phyloP scores from a whole-genome alignment of 1,140 invertebrate genomes.

The Heterodera carotae region DNA sequence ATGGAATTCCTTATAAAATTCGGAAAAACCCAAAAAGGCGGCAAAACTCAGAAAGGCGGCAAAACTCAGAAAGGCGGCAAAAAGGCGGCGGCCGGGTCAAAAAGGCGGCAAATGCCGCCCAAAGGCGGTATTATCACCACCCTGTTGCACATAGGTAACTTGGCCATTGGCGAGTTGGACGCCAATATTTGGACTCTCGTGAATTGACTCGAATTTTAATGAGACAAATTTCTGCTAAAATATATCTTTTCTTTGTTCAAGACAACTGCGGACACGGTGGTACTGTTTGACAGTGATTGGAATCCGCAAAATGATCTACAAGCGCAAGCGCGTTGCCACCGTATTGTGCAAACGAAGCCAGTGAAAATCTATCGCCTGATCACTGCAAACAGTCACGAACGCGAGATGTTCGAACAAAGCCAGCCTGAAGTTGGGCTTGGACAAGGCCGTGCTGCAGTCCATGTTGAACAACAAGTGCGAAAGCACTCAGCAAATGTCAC shows the following conservation, averaged over 20 bases:
- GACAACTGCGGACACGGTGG: constrained; percentile 98
- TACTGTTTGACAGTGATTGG: constrained; percentile 99
- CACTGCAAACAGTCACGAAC: constrained; percentile 95
- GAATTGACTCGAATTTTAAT: no score
- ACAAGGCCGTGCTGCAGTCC: constrained; percentile 97
- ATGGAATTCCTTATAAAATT: no score
- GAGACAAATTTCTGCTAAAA: no score
- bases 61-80: no score
- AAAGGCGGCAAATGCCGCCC: no score
- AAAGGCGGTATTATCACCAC: no score
- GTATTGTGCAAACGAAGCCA: constrained; percentile 98
- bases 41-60: no score
- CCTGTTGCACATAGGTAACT: no score
- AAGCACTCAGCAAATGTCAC: constrained; percentile 21
- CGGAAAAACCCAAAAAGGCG: no score
- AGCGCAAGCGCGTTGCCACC: constrained; percentile 86
- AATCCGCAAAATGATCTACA: constrained; percentile 64
- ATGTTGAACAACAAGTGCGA: constrained; percentile 71
- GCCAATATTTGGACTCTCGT: no score
- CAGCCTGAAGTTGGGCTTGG: constrained; percentile 92
- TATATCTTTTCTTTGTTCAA: constrained; percentile 83
- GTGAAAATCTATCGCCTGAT: constrained; percentile 93
- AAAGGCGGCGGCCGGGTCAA: no score
- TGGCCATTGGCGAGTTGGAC: no score
- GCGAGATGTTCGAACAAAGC: constrained; percentile 99